A percentile compares a stretch with the other conserved stretches of the same genome.
phyloP scores from a whole-genome alignment of 1,140 invertebrate genomes.

The Danaus melanippus region DNA sequence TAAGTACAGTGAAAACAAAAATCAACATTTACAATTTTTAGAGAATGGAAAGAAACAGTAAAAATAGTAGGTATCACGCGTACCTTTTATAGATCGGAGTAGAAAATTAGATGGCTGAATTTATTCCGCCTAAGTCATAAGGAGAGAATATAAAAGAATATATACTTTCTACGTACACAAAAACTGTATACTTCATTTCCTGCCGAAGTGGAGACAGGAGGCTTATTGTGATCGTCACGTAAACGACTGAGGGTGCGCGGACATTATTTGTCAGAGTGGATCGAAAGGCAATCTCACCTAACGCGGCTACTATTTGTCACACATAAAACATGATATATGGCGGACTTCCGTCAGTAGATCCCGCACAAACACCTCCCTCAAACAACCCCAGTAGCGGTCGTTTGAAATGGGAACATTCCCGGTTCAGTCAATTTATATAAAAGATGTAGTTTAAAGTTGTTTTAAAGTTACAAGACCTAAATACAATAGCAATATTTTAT shows the following conservation, averaged over 20 bases:
- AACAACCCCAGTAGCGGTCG: too few species aligned
- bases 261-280: slow-evolving; percentile 66
- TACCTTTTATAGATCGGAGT: background rate
- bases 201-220: slow-evolving; percentile 17
- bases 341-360: slow-evolving; percentile 35
- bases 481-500: background rate
- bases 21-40: too few species aligned
- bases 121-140: background rate
- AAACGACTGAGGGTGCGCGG: slow-evolving; percentile 52
- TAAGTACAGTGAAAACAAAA: too few species aligned
- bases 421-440: too few species aligned
- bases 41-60: too few species aligned
- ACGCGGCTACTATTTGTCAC: slow-evolving; percentile 66
- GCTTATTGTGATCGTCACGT: slow-evolving; percentile 53
- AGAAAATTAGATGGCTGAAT: background rate
- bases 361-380: background rate
- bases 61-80: background rate
- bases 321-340: slow-evolving; percentile 65
- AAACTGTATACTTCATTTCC: slow-evolving; percentile 15
- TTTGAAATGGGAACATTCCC: too few species aligned
- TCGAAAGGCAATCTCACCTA: slow-evolving; percentile 66
- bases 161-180: slow-evolving; percentile 31
- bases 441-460: too few species aligned
- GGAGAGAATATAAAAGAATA: slow-evolving; percentile 1
- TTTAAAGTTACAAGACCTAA: too few species aligned